phyloP scores from a whole-genome alignment of 2,113 vertebrate genomes.

The Cervus canadensis region DNA sequence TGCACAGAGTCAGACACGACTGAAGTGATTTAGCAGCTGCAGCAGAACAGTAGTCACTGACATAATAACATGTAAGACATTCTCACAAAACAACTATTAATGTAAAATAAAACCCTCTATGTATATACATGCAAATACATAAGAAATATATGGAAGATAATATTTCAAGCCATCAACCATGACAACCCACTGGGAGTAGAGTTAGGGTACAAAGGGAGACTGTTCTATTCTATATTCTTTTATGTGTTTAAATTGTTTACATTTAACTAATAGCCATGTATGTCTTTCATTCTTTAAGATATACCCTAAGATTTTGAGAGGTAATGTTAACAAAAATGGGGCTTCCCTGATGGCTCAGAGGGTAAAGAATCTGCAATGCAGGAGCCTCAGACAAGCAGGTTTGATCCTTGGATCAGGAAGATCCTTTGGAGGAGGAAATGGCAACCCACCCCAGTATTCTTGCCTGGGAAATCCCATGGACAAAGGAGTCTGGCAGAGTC shows the following conservation, averaged over 20 bases:
- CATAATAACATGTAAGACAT: neutral
- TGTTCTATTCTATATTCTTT: neutral
- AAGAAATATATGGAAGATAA: neutral
- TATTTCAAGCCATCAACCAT: neutral
- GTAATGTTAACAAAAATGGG: constrained; percentile 7
- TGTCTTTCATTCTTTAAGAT: constrained; percentile 25
- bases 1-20: too few relatives aligned
- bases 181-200: neutral
- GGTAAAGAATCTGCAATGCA: neutral
- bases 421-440: neutral
- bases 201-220: neutral
- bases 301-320: constrained; percentile 35
- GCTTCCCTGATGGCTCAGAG: neutral
- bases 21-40: too few relatives aligned
- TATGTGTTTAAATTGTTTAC: constrained; percentile 6
- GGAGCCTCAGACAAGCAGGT: neutral
- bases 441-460: neutral
- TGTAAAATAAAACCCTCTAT: neutral
- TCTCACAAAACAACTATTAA: neutral
- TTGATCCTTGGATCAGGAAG: neutral
- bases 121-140: neutral
- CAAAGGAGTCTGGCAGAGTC: neutral
- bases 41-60: neutral
- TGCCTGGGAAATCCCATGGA: neutral
- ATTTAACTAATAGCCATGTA: neutral